Evolutionary conservation across 2,888 invertebrate species (phyloP).

Genomic region (Cremastinae sp.): DNA sequence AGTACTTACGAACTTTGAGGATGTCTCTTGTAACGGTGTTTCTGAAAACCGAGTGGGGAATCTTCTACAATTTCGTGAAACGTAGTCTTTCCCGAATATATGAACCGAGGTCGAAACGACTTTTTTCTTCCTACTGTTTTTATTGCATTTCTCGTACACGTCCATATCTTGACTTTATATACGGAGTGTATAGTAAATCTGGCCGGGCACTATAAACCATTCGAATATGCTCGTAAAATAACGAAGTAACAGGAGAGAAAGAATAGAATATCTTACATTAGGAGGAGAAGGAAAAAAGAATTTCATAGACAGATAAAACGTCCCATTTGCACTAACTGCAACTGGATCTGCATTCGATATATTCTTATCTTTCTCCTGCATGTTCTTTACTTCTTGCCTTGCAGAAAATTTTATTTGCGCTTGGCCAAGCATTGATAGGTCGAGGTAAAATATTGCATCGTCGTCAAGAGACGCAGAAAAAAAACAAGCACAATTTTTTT

Average conservation of each 20-base stretch:
- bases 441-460: no score
- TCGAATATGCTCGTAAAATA: constrained; percentile 59
- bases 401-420: neutral
- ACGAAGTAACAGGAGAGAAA: constrained; percentile 16
- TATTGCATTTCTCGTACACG: constrained; percentile 23
- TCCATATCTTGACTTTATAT: constrained; percentile 54
- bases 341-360: constrained; percentile 21
- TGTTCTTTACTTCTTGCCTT: neutral
- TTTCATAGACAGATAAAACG: constrained; percentile 33
- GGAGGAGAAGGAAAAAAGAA: constrained; percentile 7
- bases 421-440: no score
- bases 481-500: no score
- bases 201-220: constrained; percentile 57
- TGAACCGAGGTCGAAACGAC: constrained; percentile 43
- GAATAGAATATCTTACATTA: constrained; percentile 31
- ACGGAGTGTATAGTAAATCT: constrained; percentile 57
- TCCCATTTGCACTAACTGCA: constrained; percentile 21
- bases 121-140: constrained; percentile 34
- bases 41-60: constrained; percentile 13
- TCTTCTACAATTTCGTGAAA: constrained; percentile 26
- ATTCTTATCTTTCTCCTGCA: neutral
- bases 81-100: constrained; percentile 21
- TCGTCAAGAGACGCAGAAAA: no score
- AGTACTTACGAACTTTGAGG: no score
- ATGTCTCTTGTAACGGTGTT: neutral